Evolutionary conservation across 2,113 vertebrate species (phyloP), one percentile per base, ranked within the genome.

Genomic region (Rhinoptilus africanus): DNA sequence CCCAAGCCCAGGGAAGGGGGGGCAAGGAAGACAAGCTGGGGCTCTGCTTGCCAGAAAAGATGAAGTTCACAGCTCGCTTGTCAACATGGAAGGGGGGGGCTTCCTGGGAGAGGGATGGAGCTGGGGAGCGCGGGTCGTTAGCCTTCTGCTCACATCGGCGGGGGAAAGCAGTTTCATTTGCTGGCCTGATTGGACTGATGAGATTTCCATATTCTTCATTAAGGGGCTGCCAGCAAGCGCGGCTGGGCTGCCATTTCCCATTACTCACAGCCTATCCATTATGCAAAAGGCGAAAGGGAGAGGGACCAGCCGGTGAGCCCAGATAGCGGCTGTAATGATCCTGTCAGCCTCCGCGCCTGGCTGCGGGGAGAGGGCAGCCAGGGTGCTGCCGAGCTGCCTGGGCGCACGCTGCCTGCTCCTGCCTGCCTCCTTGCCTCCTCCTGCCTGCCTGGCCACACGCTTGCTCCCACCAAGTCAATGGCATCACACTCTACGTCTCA

Each of bases 181-280:
- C 95, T 96, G 96, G 96, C 95, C 97, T 97, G 97, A 98, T 97
- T 97, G 97, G 97, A 96, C 97, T 98, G 96, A 97, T 98, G 97
- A 98, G 97, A 98, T 98, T 98, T 98, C 97, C 97, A 98, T 97
- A 98, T 98, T 98, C 97, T 97, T 97, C 97, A 98, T 98, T 98
- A 98, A 98, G 96, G 95, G 97, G 95, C 97, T 98, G 97, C 97
- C 97, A 97, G 95, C 94, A 54, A 97, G 95, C 92, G 81, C 86
- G 92, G 96, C 96, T 95, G 97, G 93, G 95, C 97, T 98, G 97
- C 97, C 97, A 97, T 97, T 97, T 97, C 97, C 97, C 97, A 98
- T 98, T 98, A 98, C 95, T 98, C 97, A 97, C 97, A 98, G 93
- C 94, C 95, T 95, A 97, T 98, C 97, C 97, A 98, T 98, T 97